Evolutionary conservation across 1,140 invertebrate species (phyloP).

Genomic region (Stegodyphus mimosarum): DNA sequence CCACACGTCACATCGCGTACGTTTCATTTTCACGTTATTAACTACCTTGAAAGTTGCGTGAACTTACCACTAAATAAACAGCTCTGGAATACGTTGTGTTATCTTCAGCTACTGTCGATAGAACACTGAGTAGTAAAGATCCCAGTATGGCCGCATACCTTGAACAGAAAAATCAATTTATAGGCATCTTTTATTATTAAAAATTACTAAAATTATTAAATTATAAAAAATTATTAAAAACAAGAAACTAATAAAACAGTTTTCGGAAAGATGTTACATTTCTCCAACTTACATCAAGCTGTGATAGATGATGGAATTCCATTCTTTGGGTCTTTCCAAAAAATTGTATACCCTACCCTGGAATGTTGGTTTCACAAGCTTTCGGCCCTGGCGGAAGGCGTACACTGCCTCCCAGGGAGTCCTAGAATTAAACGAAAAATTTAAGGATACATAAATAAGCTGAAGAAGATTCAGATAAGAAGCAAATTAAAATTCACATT

Average conservation of each 20-base stretch:
- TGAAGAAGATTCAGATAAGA: no score
- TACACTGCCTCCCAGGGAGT: conserved; percentile 57
- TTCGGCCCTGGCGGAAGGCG: conserved; percentile 51
- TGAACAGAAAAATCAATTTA: conserved; percentile 68
- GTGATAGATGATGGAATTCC: conserved; percentile 87
- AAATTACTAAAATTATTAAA: no score
- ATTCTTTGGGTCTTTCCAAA: conserved; percentile 83
- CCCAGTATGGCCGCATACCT: conserved; percentile 83
- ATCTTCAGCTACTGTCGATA: conserved; percentile 79
- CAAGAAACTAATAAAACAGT: background rate
- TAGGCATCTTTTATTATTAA: background rate
- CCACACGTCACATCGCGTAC: no score
- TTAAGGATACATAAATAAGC: background rate
- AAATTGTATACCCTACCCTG: conserved; percentile 85
- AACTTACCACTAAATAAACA: conserved; percentile 80
- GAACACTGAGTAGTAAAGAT: conserved; percentile 80
- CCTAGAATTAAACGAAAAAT: conserved; percentile 10
- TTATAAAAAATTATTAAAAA: background rate
- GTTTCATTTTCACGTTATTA: no score
- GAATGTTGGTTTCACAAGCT: conserved; percentile 72
- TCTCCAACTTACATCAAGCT: conserved; percentile 75
- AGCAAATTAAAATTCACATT: no score
- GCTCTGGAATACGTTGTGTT: conserved; percentile 78
- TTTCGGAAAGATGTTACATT: background rate
- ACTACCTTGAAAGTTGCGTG: no score